Conservation (phyloP, 2,113 vertebrate species). For the Formicarius rufipectus region DNA sequence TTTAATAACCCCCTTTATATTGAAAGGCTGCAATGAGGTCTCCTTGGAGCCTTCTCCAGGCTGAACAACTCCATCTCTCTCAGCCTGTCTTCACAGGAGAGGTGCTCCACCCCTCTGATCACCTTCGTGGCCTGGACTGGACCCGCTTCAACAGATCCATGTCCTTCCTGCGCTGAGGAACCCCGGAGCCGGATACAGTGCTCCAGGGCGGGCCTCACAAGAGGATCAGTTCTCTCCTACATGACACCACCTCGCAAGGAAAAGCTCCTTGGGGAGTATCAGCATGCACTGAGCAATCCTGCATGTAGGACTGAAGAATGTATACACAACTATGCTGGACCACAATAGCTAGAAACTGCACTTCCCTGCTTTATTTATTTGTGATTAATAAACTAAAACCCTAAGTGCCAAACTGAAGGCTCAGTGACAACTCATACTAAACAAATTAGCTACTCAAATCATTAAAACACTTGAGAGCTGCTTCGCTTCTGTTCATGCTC, state of each 20-base stretch:
- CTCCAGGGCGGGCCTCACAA: not conserved
- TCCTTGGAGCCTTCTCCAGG: not conserved
- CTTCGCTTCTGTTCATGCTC: not conserved
- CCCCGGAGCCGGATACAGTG: not conserved
- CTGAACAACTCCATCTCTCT: not conserved
- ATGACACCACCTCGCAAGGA: rapidly evolving
- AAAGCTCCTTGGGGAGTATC: not conserved
- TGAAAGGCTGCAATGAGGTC: not conserved
- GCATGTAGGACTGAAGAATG: not conserved
- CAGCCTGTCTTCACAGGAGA: not conserved
- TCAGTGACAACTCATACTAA: not conserved
- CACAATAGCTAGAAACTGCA: not conserved
- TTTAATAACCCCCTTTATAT: not conserved
- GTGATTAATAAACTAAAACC: not conserved
- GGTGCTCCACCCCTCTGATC: not conserved
- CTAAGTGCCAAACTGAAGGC: not conserved
- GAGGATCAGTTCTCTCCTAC: not conserved
- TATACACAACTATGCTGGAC: not conserved
- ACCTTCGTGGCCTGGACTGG: not conserved
- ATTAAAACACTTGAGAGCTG: not conserved
- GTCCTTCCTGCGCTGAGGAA: not conserved
- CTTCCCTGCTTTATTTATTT: not conserved
- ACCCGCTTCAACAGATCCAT: rapidly evolving
- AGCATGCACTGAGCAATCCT: rapidly evolving
- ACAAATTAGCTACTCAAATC: not conserved